These are phyloP conservation scores for Cardinalis cardinalis DNA, from an alignment of 2,113 vertebrate species.

Conservation along the genomic window DNA sequence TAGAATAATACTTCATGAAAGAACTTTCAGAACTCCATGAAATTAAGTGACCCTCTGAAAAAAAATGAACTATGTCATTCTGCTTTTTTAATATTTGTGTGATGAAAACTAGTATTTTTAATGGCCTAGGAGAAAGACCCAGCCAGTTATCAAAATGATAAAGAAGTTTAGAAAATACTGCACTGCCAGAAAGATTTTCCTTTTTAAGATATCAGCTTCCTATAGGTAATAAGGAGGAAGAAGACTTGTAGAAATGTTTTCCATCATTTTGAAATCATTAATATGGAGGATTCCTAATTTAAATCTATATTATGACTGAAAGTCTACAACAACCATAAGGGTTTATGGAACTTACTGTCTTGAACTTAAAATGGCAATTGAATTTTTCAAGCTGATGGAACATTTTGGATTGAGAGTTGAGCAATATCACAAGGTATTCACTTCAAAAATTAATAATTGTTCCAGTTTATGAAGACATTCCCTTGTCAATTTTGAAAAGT, in stretches of 20 bases:
- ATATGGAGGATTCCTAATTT: neutral
- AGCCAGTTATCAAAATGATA: neutral
- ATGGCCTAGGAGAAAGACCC: neutral
- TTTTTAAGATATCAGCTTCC: neutral
- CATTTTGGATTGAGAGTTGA: neutral
- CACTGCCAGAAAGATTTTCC: neutral
- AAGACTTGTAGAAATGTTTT: neutral
- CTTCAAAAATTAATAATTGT: neutral
- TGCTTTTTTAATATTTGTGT: neutral
- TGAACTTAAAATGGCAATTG: neutral
- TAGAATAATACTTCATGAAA: neutral
- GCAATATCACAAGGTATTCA: neutral
- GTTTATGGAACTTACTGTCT: neutral
- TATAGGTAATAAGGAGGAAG: neutral
- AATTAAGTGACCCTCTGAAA: neutral
- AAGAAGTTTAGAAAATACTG: neutral
- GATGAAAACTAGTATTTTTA: neutral
- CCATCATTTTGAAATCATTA: neutral
- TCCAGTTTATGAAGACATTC: neutral
- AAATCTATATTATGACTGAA: neutral
- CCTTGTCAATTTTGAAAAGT: neutral
- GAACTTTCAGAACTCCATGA: neutral
- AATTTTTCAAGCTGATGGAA: neutral
- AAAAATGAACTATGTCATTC: neutral
- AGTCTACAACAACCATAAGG: accelerated